Evolutionary conservation across 2,113 vertebrate genomes (phyloP).

Genomic region (Zosterops borbonicus): DNA sequence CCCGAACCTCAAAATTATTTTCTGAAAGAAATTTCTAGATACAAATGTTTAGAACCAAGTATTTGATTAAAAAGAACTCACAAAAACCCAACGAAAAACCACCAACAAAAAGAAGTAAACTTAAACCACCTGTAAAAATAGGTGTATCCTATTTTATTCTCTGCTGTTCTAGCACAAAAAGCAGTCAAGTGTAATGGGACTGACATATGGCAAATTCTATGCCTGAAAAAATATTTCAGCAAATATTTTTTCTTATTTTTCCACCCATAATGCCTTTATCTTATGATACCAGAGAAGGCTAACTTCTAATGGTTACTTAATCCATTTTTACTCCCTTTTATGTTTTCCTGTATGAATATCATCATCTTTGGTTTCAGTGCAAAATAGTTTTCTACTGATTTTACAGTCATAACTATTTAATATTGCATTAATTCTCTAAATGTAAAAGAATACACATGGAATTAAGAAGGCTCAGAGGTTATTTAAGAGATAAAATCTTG

Average conservation of each 20-base stretch:
- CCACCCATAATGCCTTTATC: fast-evolving
- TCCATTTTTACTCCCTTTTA: fast-evolving
- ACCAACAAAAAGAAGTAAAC: neutral
- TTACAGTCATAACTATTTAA: neutral
- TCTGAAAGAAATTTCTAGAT: neutral
- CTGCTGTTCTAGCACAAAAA: neutral
- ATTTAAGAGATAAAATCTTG: neutral
- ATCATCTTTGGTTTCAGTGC: neutral
- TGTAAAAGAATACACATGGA: neutral
- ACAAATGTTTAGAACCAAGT: neutral
- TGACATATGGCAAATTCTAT: neutral
- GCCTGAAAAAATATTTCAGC: neutral
- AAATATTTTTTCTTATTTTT: neutral
- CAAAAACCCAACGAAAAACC: neutral
- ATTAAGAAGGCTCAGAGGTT: neutral
- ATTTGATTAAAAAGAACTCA: neutral
- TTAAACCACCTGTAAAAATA: no score
- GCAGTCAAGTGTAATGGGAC: neutral
- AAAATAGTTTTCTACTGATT: neutral
- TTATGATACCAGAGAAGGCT: neutral
- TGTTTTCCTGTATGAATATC: neutral
- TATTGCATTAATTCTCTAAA: neutral
- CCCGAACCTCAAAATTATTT: neutral
- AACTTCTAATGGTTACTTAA: neutral
- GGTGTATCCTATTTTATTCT: neutral